Conservation (phyloP, 2,113 vertebrate species). For the Alligator sinensis region DNA sequence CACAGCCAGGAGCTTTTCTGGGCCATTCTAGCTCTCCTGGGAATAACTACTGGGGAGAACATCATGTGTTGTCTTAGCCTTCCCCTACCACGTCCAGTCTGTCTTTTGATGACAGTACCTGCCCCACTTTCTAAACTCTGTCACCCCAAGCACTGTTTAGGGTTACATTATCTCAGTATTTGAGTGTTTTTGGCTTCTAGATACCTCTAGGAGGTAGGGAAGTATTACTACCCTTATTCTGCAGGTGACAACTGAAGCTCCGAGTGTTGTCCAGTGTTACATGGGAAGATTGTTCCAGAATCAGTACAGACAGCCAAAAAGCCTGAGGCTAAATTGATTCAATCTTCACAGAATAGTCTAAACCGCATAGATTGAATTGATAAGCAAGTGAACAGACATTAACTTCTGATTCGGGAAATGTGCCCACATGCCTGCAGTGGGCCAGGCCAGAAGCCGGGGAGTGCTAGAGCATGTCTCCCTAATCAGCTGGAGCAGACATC, state of each 20-base stretch:
- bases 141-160: constrained; percentile 24
- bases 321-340: too few relatives aligned
- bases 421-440: too few relatives aligned
- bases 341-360: too few relatives aligned
- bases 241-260: neutral
- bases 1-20: neutral
- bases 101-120: neutral
- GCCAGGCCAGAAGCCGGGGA: too few relatives aligned
- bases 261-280: neutral
- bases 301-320: too few relatives aligned
- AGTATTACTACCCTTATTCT: neutral
- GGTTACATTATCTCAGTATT: neutral
- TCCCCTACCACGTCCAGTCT: neutral
- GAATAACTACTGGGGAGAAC: neutral
- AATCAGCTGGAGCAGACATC: too few relatives aligned
- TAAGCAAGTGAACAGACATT: too few relatives aligned
- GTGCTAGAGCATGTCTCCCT: too few relatives aligned
- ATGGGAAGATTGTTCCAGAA: neutral
- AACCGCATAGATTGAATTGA: too few relatives aligned
- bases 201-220: neutral
- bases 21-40: neutral
- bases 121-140: neutral
- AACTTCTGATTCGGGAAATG: too few relatives aligned
- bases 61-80: neutral
- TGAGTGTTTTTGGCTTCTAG: neutral